Conservation (phyloP, 2,797 vertebrate species). For the Eulemur coronatus region DNA sequence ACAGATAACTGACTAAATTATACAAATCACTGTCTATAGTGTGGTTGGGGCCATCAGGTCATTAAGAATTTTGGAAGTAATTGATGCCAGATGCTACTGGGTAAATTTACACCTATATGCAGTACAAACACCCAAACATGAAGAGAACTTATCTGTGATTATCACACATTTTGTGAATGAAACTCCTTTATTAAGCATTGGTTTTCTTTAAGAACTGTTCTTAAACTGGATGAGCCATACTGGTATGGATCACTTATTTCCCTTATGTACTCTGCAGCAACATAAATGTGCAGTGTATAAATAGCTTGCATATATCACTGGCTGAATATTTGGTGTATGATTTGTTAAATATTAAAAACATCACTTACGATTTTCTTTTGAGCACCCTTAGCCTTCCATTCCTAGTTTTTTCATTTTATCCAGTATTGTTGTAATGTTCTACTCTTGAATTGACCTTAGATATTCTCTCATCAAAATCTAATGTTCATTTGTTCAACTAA, state of each 20-base stretch:
- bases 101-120: conserved; percentile 3
- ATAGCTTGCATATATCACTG: neutral
- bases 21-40: conserved; percentile 29
- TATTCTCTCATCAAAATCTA: conserved; percentile 36
- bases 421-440: neutral
- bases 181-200: conserved; percentile 7
- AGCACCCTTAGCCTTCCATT: neutral
- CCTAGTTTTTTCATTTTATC: neutral
- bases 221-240: neutral
- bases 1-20: conserved; percentile 14
- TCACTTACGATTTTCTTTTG: conserved; percentile 18
- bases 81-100: conserved; percentile 28
- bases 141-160: conserved; percentile 29
- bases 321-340: neutral
- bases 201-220: conserved; percentile 11
- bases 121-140: neutral
- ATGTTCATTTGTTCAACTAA: conserved; percentile 8
- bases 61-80: conserved; percentile 44
- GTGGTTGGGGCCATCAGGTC: conserved; percentile 1
- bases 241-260: neutral
- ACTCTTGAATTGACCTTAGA: neutral
- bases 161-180: neutral
- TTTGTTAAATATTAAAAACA: conserved; percentile 11
- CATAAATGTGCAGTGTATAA: neutral
- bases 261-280: neutral